Percentiles rank a stretch among this genome's conserved stretches.
These are phyloP conservation scores for Taurulus bubalis DNA, from an alignment of 2,113 vertebrate species.

Conservation along the genomic window DNA sequence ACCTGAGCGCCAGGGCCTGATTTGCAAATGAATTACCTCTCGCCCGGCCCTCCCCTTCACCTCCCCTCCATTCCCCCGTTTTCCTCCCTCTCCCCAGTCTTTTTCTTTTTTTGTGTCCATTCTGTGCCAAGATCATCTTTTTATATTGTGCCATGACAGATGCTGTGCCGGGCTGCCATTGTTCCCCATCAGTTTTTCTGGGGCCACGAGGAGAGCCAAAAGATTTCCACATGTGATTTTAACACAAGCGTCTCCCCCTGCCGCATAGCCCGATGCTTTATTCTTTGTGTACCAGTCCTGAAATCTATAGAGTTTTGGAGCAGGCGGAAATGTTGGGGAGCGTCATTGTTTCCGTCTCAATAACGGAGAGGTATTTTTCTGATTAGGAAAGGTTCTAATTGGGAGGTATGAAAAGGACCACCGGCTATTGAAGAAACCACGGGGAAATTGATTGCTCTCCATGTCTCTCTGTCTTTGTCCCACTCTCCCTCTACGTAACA, in stretches of 20 bases:
- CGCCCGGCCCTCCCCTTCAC: conserved; percentile 61
- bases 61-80: conserved; percentile 53
- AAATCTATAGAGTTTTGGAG: conserved; percentile 86
- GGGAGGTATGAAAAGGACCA: conserved; percentile 82
- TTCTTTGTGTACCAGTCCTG: conserved; percentile 90
- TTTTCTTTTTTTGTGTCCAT: conserved; percentile 83
- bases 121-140: conserved; percentile 98
- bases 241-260: conserved; percentile 60
- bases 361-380: conserved; percentile 85
- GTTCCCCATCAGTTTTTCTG: conserved; percentile 88
- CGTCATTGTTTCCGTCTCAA: conserved; percentile 84
- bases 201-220: conserved; percentile 90
- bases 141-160: conserved; percentile 99
- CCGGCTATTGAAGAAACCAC: conserved; percentile 82
- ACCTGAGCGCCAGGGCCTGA: conserved; percentile 94
- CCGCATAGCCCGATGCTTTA: conserved; percentile 80
- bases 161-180: conserved; percentile 93
- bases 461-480: conserved; percentile 63
- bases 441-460: conserved; percentile 84
- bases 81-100: conserved; percentile 48
- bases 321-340: conserved; percentile 80
- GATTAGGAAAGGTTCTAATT: conserved; percentile 88
- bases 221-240: conserved; percentile 91
- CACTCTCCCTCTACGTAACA: conserved; percentile 59
- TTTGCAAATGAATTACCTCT: conserved; percentile 99